Percentiles rank a stretch among this genome's conserved stretches.
Evolutionary conservation across 1,140 invertebrate species (phyloP).

Genomic region (Sesamia nonagrioides): DNA sequence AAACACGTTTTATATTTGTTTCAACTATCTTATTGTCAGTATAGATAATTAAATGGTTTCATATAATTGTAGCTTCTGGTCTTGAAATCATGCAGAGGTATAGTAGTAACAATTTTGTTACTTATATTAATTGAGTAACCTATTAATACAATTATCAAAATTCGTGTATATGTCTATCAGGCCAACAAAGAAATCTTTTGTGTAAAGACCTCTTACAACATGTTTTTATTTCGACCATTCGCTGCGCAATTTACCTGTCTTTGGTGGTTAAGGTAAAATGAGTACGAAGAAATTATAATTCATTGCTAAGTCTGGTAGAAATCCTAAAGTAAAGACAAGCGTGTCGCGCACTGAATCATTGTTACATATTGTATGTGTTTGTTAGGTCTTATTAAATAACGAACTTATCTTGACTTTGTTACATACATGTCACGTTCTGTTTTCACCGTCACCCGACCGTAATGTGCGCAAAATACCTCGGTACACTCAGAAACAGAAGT

Average conservation of each 20-base stretch:
- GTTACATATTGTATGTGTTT: not conserved
- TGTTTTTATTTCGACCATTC: too few relatives aligned
- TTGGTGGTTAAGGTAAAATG: not conserved
- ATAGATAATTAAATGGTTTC: too few relatives aligned
- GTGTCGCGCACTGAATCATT: not conserved
- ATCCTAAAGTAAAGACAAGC: constrained; percentile 13
- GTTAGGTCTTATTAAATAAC: constrained; percentile 20
- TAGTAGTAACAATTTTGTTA: too few relatives aligned
- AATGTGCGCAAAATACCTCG: not conserved
- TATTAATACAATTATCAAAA: too few relatives aligned
- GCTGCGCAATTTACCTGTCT: not conserved
- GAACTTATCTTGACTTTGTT: not conserved
- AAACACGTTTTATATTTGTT: too few relatives aligned
- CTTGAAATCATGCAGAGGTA: too few relatives aligned
- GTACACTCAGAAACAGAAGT: not conserved
- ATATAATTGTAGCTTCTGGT: too few relatives aligned
- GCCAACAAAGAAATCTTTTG: not conserved
- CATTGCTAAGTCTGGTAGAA: not conserved
- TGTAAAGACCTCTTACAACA: too few relatives aligned
- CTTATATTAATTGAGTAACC: too few relatives aligned
- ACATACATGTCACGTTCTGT: not conserved
- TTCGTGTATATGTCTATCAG: not conserved
- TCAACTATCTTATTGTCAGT: too few relatives aligned
- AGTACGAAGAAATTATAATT: not conserved
- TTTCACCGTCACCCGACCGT: not conserved